A percentile compares a stretch with the other conserved stretches of the same genome.
phyloP scores from a whole-genome alignment of 2,888 invertebrate species.

The Quadriops clusia region DNA sequence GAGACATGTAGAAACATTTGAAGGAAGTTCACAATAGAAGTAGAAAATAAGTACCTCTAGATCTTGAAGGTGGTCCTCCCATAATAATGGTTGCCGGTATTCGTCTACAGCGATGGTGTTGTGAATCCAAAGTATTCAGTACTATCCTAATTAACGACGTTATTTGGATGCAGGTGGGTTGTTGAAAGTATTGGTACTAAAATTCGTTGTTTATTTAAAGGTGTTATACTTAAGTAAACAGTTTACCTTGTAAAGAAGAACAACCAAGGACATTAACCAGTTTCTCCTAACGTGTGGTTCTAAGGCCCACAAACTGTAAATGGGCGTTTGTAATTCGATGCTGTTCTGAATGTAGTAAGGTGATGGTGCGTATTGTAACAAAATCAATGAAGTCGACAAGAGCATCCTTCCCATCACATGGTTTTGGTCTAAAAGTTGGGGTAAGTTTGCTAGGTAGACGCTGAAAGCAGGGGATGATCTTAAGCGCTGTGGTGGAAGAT shows the following conservation, averaged over 20 bases:
- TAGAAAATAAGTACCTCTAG: constrained; percentile 43
- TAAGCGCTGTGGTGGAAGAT: constrained; percentile 75
- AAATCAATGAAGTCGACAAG: constrained; percentile 69
- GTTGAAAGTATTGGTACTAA: constrained; percentile 65
- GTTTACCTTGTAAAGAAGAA: constrained; percentile 86
- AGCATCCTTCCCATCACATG: constrained; percentile 85
- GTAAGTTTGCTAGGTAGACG: constrained; percentile 86
- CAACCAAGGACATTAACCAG: constrained; percentile 88
- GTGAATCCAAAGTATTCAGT: constrained; percentile 81
- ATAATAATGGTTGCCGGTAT: constrained; percentile 70
- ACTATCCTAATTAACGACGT: constrained; percentile 78
- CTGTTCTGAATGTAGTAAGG: constrained; percentile 47
- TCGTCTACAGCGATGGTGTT: constrained; percentile 82
- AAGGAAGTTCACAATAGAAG: constrained; percentile 49
- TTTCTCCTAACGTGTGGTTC: constrained; percentile 78
- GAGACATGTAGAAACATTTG: constrained; percentile 55
- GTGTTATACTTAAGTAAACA: constrained; percentile 54
- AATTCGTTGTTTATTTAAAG: constrained; percentile 51
- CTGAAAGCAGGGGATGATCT: constrained; percentile 91
- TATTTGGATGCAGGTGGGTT: constrained; percentile 56
- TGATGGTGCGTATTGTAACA: constrained; percentile 74
- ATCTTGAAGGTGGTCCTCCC: constrained; percentile 54
- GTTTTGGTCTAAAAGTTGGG: constrained; percentile 92
- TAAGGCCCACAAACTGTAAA: constrained; percentile 79
- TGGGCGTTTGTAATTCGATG: constrained; percentile 49